Base-by-base conservation (phyloP, 1,140 invertebrate genomes). In the Proales similis region DNA sequence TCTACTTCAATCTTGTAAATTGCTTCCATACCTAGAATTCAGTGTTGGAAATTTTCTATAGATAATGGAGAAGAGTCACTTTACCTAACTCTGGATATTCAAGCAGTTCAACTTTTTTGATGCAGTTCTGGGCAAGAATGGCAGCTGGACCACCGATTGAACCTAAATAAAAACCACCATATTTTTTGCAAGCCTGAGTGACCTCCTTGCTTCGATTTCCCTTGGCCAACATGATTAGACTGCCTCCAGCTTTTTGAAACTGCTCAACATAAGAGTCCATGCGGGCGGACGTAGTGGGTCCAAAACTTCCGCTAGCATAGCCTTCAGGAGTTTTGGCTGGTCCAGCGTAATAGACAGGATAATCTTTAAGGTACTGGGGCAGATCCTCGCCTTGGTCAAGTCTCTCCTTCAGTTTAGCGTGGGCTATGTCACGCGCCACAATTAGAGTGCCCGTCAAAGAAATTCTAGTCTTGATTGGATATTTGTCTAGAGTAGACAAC, bases 261-360 rank as follows among this genome's bases (percentile, higher is more conserved):
- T 70, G 64, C 27, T 72, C 73, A 4, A 77, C 75, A 68, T 77
- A 77, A 3, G 74, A 73, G 49, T 77, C 75, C 75, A 77, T 77
- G 38, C 75, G 67, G 7, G 74, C 74, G 17, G 74, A 74, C 22
- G 75, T 76, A n/a, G 75, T 77, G 0, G 75, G 75, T 4, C 75
- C 75, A 69, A 77, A 77, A 11, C 74, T 75, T 9, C 75, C 75
- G 66, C 72, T 74, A 7, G 74, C 70, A 69, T 71, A 74, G 9
- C 74, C 74, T 71, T 72, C 67, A 7, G 74, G 74, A 29, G 74
- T 74, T 64, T 76, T 75, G 12, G 74, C 74, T 17, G 73, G 73
- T n/a, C 75, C 75, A 62, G 75, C 75, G 66, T 77, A 77, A 65
- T 77, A 77, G 7, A 77, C 70, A 4, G 75, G 75, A 63, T 77